A percentile compares a stretch with the other conserved stretches of the same genome.
phyloP scores from a whole-genome alignment of 2,888 invertebrate species.

The Erebia epiphron region DNA sequence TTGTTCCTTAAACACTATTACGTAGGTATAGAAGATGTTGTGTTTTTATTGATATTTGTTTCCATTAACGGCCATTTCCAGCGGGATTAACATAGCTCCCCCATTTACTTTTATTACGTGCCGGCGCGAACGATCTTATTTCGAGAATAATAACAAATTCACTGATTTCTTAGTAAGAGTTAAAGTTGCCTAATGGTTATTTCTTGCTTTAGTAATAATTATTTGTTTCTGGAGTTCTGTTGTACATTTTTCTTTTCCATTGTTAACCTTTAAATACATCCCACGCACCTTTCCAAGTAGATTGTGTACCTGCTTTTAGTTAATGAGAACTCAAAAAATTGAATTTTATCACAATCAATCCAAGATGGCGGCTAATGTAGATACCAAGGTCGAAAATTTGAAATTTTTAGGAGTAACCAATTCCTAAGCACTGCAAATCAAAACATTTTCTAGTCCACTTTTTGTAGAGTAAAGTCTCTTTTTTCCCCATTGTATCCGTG shows the following conservation, averaged over 20 bases:
- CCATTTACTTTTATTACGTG: constrained; percentile 61
- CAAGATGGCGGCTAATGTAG: too few species aligned
- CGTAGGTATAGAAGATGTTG: constrained; percentile 29
- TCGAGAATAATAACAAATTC: constrained; percentile 57
- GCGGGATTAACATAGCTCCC: constrained; percentile 44
- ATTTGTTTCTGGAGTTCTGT: constrained; percentile 17
- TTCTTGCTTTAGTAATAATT: constrained; percentile 17
- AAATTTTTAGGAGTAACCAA: too few species aligned
- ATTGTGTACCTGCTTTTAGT: too few species aligned
- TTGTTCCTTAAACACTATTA: constrained; percentile 18
- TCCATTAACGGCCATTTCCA: constrained; percentile 40
- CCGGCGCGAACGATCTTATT: constrained; percentile 57
- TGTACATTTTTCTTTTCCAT: neutral
- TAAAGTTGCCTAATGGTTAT: constrained; percentile 25
- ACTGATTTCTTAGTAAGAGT: constrained; percentile 28
- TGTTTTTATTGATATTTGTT: constrained; percentile 36
- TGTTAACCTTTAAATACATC: too few species aligned
- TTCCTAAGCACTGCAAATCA: too few species aligned
- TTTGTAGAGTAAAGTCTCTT: too few species aligned
- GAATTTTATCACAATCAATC: too few species aligned
- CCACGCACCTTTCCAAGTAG: too few species aligned
- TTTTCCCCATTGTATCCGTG: too few species aligned
- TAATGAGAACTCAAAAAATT: too few species aligned
- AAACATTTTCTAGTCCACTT: too few species aligned
- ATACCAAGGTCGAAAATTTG: too few species aligned